Conservation (phyloP, 2,113 vertebrate species). For the Polyodon spathula region DNA sequence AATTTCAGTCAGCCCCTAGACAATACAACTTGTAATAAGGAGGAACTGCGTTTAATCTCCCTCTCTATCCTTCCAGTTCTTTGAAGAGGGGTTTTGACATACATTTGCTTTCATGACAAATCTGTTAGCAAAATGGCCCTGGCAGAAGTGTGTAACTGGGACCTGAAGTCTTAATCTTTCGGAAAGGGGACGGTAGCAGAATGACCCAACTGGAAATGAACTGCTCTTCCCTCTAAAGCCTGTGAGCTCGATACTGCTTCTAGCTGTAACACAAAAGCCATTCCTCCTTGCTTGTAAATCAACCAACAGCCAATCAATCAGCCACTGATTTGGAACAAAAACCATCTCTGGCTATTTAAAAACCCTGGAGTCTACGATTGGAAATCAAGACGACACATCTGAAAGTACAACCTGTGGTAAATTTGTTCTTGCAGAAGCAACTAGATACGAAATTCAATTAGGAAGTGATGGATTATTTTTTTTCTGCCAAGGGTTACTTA, state of each 20-base stretch:
- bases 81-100: constrained; percentile 20
- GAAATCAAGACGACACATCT: no score
- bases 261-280: no score
- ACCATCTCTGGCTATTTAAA: background rate
- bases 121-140: constrained; percentile 36
- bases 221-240: background rate
- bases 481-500: no score
- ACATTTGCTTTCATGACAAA: constrained; percentile 37
- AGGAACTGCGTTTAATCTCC: constrained; percentile 32
- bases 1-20: constrained; percentile 54
- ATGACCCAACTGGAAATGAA: constrained; percentile 22
- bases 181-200: constrained; percentile 21
- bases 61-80: constrained; percentile 24
- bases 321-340: background rate
- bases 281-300: background rate
- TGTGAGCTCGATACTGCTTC: background rate
- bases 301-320: background rate
- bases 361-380: background rate
- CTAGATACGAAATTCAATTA: no score
- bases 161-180: constrained; percentile 23
- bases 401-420: no score
- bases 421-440: no score
- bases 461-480: no score
- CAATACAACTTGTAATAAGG: constrained; percentile 53
- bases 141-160: constrained; percentile 41